Base-by-base conservation (phyloP, 2,113 vertebrate species). In the Pterophyllum scalare region DNA sequence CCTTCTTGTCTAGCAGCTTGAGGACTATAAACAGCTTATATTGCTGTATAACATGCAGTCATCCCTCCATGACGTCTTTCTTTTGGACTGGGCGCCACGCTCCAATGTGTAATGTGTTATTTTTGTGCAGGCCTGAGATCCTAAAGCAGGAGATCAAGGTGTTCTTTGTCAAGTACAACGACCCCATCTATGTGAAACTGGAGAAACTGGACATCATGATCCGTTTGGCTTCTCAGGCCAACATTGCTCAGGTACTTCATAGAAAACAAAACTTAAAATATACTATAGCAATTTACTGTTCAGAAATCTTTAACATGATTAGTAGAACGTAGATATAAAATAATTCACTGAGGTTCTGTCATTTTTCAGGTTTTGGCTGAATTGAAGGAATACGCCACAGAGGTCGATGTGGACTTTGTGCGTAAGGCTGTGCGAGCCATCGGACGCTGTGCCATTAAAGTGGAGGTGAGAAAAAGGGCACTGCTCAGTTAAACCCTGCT, bases 171-270 rank as follows among this genome's bases (percentile, higher is more conserved):
- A 99, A 99, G 88, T 99, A 99, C 94, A 99, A 99, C 0, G 98
- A 99, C 90, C 98, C 98, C 10, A 99, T 99, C 94, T 99, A 99
- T 9, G 98, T 99, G 89, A 99, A 99, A 85, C 95, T 99, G 93
- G 98, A 99, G 95, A 99, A 99, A 89, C 88, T 99, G 93, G 98
- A 99, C 95, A 99, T 99, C 94, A 99, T 99, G 98, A 99, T 99
- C 84, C 98, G 98, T 57, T 91, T 99, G 85, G 98, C 98, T 40
- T 99, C 98, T 52, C 98, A 99, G 88, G 98, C 98, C 85, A 99
- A 99, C 95, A 99, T 99, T 22, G 98, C 98, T 43, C 98, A 99
- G 98, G 98, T 99, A 91, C 91, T 17, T 28, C 5, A 1, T 1
- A 56, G 59, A 59, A 72, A 70, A 70, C 22, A 17, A 54, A 64